Percentiles rank a stretch among this genome's conserved stretches.
Conservation (phyloP, 2,888 invertebrate species). For the Leptopterna dolabrata region DNA sequence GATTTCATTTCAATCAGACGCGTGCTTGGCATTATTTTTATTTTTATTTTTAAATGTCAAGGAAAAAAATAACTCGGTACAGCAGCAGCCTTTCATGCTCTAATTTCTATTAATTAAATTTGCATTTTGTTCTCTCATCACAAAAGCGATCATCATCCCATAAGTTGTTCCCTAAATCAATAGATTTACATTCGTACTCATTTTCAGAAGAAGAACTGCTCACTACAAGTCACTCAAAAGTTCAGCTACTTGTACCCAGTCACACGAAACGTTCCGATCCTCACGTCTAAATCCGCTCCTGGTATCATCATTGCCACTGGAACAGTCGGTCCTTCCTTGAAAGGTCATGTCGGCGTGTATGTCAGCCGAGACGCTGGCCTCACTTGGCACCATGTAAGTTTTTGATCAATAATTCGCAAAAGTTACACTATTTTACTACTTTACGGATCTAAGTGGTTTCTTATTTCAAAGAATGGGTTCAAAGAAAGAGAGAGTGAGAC, state of each 20-base stretch:
- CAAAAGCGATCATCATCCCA: too few relatives aligned
- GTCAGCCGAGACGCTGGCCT: constrained; percentile 85
- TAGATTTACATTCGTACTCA: neutral
- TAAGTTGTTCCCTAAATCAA: too few relatives aligned
- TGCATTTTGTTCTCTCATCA: too few relatives aligned
- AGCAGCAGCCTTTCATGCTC: too few relatives aligned
- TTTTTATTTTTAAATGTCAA: too few relatives aligned
- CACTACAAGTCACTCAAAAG: constrained; percentile 87
- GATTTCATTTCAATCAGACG: too few relatives aligned
- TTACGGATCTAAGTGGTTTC: too few relatives aligned
- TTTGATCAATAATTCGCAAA: neutral
- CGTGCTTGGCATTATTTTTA: too few relatives aligned
- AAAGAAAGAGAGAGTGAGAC: too few relatives aligned
- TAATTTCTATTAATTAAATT: too few relatives aligned
- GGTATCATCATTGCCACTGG: constrained; percentile 90
- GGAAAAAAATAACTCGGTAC: too few relatives aligned
- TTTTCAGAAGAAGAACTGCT: constrained; percentile 70
- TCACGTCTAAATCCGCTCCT: constrained; percentile 88
- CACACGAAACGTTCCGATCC: constrained; percentile 82
- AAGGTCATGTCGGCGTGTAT: constrained; percentile 84
- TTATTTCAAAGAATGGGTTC: too few relatives aligned
- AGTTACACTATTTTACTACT: neutral
- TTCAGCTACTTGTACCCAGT: constrained; percentile 86
- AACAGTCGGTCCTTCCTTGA: constrained; percentile 80
- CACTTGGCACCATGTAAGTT: constrained; percentile 80